Percentiles rank a stretch among this genome's conserved stretches.
Conservation (phyloP, 2,113 vertebrate genomes). For the Ophiodon elongatus region DNA sequence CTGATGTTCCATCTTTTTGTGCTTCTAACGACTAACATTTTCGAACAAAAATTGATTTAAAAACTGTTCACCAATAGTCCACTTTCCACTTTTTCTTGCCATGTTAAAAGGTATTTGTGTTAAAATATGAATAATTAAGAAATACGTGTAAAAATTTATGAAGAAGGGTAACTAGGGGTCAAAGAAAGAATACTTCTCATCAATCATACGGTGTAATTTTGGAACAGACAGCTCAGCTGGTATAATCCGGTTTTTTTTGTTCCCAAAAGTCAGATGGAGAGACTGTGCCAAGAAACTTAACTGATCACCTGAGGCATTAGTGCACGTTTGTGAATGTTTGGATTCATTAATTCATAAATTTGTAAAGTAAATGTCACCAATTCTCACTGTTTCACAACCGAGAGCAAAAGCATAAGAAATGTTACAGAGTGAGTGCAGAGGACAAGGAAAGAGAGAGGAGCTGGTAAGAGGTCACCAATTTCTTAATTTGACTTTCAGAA, state of each 20-base stretch:
- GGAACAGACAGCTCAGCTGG: background rate
- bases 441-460: background rate
- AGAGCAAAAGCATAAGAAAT: background rate
- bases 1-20: slow-evolving; percentile 3
- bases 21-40: background rate
- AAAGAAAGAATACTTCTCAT: background rate
- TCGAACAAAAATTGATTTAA: slow-evolving; percentile 4
- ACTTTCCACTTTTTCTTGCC: background rate
- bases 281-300: background rate
- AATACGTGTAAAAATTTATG: background rate
- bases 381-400: background rate
- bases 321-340: background rate
- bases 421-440: background rate
- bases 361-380: background rate
- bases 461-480: slow-evolving; percentile 21
- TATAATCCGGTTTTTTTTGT: background rate
- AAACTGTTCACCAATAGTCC: background rate
- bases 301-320: background rate
- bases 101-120: slow-evolving; percentile 3
- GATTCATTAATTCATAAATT: no score
- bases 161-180: background rate
- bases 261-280: background rate
- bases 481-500: slow-evolving; percentile 60
- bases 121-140: background rate
- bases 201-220: background rate